phyloP scores from a whole-genome alignment of 2,113 vertebrate species.

The Onychostoma macrolepis region DNA sequence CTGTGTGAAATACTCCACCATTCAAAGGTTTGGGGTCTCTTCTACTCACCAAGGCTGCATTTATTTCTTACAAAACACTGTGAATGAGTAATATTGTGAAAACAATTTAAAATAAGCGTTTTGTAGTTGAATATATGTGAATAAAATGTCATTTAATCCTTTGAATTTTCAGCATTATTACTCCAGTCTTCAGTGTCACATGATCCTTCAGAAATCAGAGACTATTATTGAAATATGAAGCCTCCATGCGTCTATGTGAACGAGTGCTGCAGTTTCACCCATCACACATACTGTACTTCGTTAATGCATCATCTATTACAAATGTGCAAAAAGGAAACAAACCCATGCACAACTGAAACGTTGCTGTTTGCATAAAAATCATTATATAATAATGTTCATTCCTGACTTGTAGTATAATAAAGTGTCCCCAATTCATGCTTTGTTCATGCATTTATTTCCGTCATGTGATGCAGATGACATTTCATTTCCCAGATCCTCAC shows the following conservation, averaged over 20 bases:
- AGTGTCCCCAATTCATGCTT: neutral
- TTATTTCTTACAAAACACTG: neutral
- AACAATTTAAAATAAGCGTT: neutral
- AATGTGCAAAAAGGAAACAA: neutral
- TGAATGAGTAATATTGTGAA: neutral
- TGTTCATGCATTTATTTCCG: neutral
- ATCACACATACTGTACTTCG: no score
- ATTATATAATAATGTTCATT: neutral
- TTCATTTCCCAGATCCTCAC: neutral
- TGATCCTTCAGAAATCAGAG: no score
- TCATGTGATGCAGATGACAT: conserved; percentile 8
- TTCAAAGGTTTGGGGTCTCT: neutral
- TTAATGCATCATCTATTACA: no score
- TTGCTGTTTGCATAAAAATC: neutral
- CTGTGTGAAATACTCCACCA: neutral
- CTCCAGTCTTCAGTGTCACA: no score
- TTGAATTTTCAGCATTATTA: no score
- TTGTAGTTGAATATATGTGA: neutral
- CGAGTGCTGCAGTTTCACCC: no score
- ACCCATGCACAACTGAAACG: neutral
- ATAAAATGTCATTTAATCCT: no score
- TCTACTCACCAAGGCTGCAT: neutral
- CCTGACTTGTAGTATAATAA: neutral
- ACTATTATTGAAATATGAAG: no score
- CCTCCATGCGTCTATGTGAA: no score